Percentiles rank a stretch among this genome's conserved stretches.
Evolutionary conservation across 92 coral and sea anemone species (phyloP).

Genomic region (Diadumene lineata): DNA sequence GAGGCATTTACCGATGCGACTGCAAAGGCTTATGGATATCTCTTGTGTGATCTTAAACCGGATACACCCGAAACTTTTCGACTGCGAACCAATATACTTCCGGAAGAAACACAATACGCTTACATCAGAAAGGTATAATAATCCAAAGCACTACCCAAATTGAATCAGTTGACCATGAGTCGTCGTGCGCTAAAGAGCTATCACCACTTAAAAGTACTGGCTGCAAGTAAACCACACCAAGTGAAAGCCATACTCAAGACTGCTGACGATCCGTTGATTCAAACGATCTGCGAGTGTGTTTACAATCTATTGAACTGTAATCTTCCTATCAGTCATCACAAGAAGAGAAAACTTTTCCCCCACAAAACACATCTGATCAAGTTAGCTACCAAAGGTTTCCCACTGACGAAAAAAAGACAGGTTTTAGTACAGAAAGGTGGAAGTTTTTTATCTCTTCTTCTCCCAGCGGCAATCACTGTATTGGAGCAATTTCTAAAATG

Average conservation of each 20-base stretch:
- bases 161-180: slow-evolving; percentile 40
- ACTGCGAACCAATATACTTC: slow-evolving; percentile 44
- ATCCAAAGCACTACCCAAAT: neutral
- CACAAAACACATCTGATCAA: slow-evolving; percentile 4
- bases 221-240: slow-evolving; percentile 33
- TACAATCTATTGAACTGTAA: neutral
- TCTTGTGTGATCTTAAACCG: neutral
- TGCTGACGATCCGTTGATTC: slow-evolving; percentile 39
- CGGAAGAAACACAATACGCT: slow-evolving; percentile 48
- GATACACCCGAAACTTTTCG: slow-evolving; percentile 16
- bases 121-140: slow-evolving; percentile 35
- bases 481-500: slow-evolving; percentile 15
- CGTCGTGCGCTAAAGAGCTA: slow-evolving; percentile 8
- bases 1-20: neutral
- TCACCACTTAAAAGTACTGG: slow-evolving; percentile 29
- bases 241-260: slow-evolving; percentile 38
- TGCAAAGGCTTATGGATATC: neutral
- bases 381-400: neutral
- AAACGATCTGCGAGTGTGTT: slow-evolving; percentile 22
- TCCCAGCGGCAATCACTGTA: slow-evolving; percentile 16
- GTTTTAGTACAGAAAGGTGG: slow-evolving; percentile 11
- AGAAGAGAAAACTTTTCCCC: neutral
- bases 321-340: neutral
- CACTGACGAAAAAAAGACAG: neutral
- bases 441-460: slow-evolving; percentile 4